Evolutionary conservation across 1,140 invertebrate genomes (phyloP).

Genomic region (Drosophila rufa): DNA sequence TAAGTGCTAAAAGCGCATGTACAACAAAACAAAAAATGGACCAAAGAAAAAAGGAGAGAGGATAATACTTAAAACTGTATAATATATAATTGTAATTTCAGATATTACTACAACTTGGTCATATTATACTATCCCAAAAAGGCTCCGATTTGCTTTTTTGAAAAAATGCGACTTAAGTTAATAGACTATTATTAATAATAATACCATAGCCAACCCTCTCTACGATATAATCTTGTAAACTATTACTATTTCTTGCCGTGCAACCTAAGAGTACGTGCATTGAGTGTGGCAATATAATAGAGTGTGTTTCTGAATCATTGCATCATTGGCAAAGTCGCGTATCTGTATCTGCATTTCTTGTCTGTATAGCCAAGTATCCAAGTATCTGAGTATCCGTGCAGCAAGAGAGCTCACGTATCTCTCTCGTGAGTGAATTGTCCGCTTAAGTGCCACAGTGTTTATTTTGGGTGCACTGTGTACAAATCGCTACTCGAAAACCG

Average conservation of each 20-base stretch:
- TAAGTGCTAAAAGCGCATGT: too few species aligned
- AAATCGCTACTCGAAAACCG: slow-evolving; percentile 27
- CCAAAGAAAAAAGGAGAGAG: too few species aligned
- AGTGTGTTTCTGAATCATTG: slow-evolving; percentile 43
- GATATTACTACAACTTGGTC: too few species aligned
- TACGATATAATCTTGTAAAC: not conserved
- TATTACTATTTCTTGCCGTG: slow-evolving; percentile 1
- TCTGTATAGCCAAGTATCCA: not conserved
- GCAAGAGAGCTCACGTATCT: too few species aligned
- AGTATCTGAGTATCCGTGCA: slow-evolving; percentile 1
- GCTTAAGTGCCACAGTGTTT: slow-evolving; percentile 11
- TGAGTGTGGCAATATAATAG: slow-evolving; percentile 35
- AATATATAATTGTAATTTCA: not conserved
- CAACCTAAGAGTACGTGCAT: slow-evolving; percentile 21
- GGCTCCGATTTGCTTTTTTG: too few species aligned
- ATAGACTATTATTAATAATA: too few species aligned
- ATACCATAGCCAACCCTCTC: not conserved
- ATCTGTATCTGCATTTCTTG: slow-evolving; percentile 34
- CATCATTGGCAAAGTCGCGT: slow-evolving; percentile 33
- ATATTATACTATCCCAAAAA: too few species aligned
- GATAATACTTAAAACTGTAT: too few species aligned
- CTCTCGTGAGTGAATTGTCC: not conserved
- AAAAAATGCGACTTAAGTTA: too few species aligned
- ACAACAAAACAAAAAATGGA: too few species aligned
- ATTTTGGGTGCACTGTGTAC: slow-evolving; percentile 35